Conservation (phyloP, 2,797 vertebrate genomes). For the Gephyroberyx darwinii region DNA sequence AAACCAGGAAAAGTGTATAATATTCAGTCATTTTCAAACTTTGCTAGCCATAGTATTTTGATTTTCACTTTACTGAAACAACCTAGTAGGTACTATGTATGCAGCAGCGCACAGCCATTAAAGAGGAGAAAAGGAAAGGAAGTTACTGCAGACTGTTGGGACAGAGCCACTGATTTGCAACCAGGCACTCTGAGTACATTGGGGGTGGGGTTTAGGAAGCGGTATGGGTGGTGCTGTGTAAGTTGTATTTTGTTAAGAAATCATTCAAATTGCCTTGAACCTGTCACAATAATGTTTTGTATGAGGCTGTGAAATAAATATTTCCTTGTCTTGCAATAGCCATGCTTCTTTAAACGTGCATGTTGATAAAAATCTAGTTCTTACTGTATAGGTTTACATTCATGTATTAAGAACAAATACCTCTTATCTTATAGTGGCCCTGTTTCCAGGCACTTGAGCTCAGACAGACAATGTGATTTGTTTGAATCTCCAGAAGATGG, state of each 20-base stretch:
- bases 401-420: no score
- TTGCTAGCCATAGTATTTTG: not conserved
- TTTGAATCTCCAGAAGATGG: slow-evolving; percentile 45
- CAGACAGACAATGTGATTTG: not conserved
- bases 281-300: slow-evolving; percentile 68
- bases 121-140: slow-evolving; percentile 20
- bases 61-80: not conserved
- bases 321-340: slow-evolving; percentile 47
- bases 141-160: slow-evolving; percentile 21
- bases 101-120: not conserved
- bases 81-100: not conserved
- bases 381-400: no score
- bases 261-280: slow-evolving; percentile 44
- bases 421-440: not conserved
- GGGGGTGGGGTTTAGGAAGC: not conserved
- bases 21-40: not conserved
- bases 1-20: not conserved
- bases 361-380: no score
- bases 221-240: slow-evolving; percentile 14
- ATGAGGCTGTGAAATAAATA: slow-evolving; percentile 75
- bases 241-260: slow-evolving; percentile 54
- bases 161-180: slow-evolving; percentile 21
- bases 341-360: not conserved
- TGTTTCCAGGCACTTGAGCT: not conserved
- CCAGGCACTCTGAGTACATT: not conserved